These are phyloP conservation scores for Myioborus melanocephalus DNA, from an alignment of 2,797 vertebrate species.

Conservation along the genomic window DNA sequence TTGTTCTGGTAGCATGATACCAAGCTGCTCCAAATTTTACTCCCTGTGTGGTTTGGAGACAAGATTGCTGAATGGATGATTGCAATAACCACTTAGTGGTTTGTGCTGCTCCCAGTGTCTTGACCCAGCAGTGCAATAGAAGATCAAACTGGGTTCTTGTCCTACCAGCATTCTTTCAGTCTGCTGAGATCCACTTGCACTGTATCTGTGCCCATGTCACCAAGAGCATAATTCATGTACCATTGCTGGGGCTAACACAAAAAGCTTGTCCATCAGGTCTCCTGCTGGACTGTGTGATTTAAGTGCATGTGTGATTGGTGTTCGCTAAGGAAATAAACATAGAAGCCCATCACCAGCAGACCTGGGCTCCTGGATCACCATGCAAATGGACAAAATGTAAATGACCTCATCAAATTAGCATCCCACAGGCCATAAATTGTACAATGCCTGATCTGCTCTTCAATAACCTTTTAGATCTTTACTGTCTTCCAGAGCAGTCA, in stretches of 20 bases:
- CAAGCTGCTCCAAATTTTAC: background rate
- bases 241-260: background rate
- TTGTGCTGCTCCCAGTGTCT: background rate
- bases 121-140: background rate
- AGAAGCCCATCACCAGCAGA: background rate
- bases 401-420: background rate
- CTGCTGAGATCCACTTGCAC: background rate
- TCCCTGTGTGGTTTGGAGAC: background rate
- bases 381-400: background rate
- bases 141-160: background rate
- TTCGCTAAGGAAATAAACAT: background rate
- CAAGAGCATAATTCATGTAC: background rate
- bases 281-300: rapidly evolving
- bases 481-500: background rate
- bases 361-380: background rate
- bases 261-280: background rate
- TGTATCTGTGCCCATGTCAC: background rate
- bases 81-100: background rate
- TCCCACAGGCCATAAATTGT: background rate
- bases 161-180: background rate
- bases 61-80: background rate
- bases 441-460: background rate
- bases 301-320: rapidly evolving
- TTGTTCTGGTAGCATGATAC: background rate
- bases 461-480: background rate